Evolutionary conservation across 2,888 invertebrate species (phyloP).

Genomic region (Macrostomum cliftonense): DNA sequence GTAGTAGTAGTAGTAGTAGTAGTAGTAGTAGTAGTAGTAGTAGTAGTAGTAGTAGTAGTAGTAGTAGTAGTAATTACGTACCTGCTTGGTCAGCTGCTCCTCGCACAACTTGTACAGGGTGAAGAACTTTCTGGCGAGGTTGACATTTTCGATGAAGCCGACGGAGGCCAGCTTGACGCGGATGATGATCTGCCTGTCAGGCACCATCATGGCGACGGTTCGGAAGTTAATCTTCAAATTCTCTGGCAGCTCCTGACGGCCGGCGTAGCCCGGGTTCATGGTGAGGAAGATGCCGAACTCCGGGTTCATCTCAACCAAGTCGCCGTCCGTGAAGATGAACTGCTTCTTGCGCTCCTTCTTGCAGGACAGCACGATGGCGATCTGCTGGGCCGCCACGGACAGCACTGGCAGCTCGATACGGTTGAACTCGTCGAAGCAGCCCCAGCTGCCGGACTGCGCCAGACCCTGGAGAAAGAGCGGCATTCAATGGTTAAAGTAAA

Average conservation of each 20-base stretch:
- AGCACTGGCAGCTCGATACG: slow-evolving; percentile 71
- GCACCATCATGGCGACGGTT: slow-evolving; percentile 40
- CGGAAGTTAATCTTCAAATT: slow-evolving; percentile 39
- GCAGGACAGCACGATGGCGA: slow-evolving; percentile 64
- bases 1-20: too few species aligned
- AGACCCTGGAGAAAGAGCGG: slow-evolving; percentile 21
- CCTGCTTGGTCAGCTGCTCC: slow-evolving; percentile 39
- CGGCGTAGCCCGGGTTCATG: slow-evolving; percentile 43
- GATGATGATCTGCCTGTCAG: slow-evolving; percentile 38
- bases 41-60: too few species aligned
- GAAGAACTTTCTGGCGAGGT: slow-evolving; percentile 36
- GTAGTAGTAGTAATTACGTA: slow-evolving; percentile 8
- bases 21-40: too few species aligned
- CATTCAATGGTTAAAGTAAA: background rate
- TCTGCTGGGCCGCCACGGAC: slow-evolving; percentile 87
- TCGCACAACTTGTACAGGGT: slow-evolving; percentile 39
- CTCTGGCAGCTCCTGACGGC: slow-evolving; percentile 38
- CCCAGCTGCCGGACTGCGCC: slow-evolving; percentile 39
- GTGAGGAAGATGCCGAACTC: slow-evolving; percentile 93
- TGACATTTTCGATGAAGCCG: slow-evolving; percentile 37
- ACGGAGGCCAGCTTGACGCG: slow-evolving; percentile 37
- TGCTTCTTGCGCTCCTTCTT: slow-evolving; percentile 77
- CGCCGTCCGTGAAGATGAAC: slow-evolving; percentile 83
- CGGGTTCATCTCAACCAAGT: slow-evolving; percentile 69
- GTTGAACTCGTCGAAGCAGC: slow-evolving; percentile 40